Evolutionary conservation across 2,888 invertebrate genomes (phyloP).

Genomic region (Hypena proboscidalis): DNA sequence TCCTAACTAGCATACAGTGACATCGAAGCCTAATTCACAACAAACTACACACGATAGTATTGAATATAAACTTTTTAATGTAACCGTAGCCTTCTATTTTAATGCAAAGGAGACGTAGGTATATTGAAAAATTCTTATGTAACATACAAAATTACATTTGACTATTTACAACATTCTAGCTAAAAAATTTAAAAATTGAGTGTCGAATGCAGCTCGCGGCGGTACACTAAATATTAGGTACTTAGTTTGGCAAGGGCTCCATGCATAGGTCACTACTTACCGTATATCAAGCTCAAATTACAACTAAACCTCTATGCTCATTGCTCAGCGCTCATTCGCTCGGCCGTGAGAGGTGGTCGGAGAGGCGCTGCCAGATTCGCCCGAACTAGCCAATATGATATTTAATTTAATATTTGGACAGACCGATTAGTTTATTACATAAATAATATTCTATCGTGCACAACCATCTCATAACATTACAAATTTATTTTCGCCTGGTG

Average conservation of each 20-base stretch:
- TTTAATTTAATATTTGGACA: slow-evolving; percentile 65
- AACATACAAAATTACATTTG: slow-evolving; percentile 83
- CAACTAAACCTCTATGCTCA: slow-evolving; percentile 49
- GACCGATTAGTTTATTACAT: slow-evolving; percentile 72
- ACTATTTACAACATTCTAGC: slow-evolving; percentile 82
- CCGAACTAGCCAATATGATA: slow-evolving; percentile 58
- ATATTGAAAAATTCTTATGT: slow-evolving; percentile 78
- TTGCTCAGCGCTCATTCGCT: too few relatives aligned
- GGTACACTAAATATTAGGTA: slow-evolving; percentile 72
- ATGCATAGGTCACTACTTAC: slow-evolving; percentile 74
- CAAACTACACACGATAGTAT: slow-evolving; percentile 81
- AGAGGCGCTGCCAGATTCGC: slow-evolving; percentile 41
- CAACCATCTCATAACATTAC: slow-evolving; percentile 79
- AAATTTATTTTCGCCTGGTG: slow-evolving; percentile 51
- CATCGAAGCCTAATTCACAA: slow-evolving; percentile 81
- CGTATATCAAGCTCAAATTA: slow-evolving; percentile 68
- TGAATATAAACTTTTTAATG: slow-evolving; percentile 73
- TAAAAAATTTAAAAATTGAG: slow-evolving; percentile 66
- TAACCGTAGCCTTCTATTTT: slow-evolving; percentile 77
- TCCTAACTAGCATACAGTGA: slow-evolving; percentile 79
- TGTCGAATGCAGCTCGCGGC: slow-evolving; percentile 61
- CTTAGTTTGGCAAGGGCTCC: slow-evolving; percentile 74
- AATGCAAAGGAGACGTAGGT: slow-evolving; percentile 80
- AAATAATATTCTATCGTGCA: slow-evolving; percentile 78
- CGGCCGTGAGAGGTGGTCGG: slow-evolving; percentile 36